A percentile compares a stretch with the other conserved stretches of the same genome.
phyloP scores from a whole-genome alignment of 2,888 invertebrate genomes.

The Lobophora halterata region DNA sequence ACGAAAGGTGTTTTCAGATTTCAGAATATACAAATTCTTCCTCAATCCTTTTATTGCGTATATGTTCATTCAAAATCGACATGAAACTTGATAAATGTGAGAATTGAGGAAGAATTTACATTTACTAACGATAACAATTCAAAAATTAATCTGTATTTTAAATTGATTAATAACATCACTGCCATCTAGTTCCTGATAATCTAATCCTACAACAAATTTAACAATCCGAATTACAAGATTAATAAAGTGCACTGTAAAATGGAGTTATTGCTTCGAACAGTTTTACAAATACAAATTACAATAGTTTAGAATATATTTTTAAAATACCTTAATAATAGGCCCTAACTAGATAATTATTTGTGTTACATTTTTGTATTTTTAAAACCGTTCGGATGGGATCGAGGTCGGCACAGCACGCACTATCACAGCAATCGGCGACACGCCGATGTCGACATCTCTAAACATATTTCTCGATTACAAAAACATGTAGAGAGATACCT shows the following conservation, averaged over 20 bases:
- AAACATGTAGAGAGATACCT: slow-evolving; percentile 44
- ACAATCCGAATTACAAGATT: slow-evolving; percentile 25
- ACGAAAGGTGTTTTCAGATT: too few species aligned
- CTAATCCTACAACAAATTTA: slow-evolving; percentile 23
- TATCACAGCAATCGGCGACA: slow-evolving; percentile 73
- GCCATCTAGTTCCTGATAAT: slow-evolving; percentile 2
- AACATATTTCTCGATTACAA: slow-evolving; percentile 31
- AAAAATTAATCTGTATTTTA: slow-evolving; percentile 1
- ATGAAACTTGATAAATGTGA: too few species aligned
- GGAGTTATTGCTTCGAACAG: slow-evolving; percentile 40
- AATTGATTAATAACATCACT: slow-evolving; percentile 5
- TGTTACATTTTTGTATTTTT: slow-evolving; percentile 39
- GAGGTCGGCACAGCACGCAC: slow-evolving; percentile 73
- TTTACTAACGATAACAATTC: not conserved
- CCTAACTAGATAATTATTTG: slow-evolving; percentile 47
- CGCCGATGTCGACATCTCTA: slow-evolving; percentile 49
- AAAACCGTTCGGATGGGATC: slow-evolving; percentile 49
- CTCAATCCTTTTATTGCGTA: too few species aligned
- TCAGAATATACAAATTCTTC: too few species aligned
- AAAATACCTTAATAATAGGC: slow-evolving; percentile 61
- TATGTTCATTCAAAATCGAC: too few species aligned
- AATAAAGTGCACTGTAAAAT: slow-evolving; percentile 12
- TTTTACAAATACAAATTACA: slow-evolving; percentile 51
- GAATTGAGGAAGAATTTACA: too few species aligned
- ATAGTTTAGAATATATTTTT: slow-evolving; percentile 44